Base-by-base conservation (phyloP, 2,888 invertebrate genomes). In the Fragum fragum region DNA sequence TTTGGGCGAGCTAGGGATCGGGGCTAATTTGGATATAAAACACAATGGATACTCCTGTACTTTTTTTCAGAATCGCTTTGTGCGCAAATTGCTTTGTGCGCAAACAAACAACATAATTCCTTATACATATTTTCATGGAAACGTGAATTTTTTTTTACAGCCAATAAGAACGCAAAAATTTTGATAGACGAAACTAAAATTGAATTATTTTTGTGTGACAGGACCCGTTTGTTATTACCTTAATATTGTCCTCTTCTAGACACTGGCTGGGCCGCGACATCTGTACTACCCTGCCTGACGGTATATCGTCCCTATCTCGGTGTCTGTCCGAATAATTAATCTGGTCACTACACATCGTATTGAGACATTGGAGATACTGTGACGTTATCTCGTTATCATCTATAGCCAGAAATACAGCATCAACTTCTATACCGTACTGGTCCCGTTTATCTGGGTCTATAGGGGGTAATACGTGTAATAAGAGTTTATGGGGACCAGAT, bases 211-310 rank as follows among this genome's bases (percentile, higher is more conserved):
- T n/a, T n/a, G n/a, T n/a, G n/a, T n/a, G n/a, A n/a, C n/a, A n/a
- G n/a, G n/a, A n/a, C n/a, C n/a, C n/a, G n/a, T n/a, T n/a, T n/a
- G n/a, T 9, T 47, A 14, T 36, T 75, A 80, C 79, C 75, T 81
- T 81, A 5, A 81, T 81, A 39, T 81, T 81, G 26, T 76, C 76
- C 32, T 81, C 81, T 21, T 81, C 81, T 7, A 74, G 36, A 23
- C 81, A 81, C 16, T 73, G 68, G 21, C 73, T 81, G 1, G 76
- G 73, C n/a, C 73, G 29, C 1, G 81, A 81, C 81, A 81, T 81
- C 29, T 81, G 81, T 23, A 81, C 76, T 2, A 81, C 77, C 55
- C 57, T 73, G n/a, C 76, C 81, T 14, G 76, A 63, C 36, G 81
- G 81, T 16, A 81, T 70, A 55, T 77, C 81, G 29, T 76, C 70